Evolutionary conservation across 2,797 vertebrate genomes (phyloP).

Genomic region (Lagorchestes hirsutus): DNA sequence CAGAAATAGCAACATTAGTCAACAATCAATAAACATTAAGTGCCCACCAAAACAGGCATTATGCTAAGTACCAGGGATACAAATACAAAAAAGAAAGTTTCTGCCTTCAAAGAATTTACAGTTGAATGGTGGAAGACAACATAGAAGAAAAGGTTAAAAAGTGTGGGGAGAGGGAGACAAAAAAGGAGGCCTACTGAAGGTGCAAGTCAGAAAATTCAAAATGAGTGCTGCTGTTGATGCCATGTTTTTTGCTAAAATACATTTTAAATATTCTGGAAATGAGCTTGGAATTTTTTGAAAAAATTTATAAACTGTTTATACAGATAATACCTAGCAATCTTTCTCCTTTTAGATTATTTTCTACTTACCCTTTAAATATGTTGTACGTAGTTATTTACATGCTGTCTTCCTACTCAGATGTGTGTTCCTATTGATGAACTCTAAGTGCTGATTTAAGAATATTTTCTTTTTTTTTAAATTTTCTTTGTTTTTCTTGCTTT

Average conservation of each 20-base stretch:
- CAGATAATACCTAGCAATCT: background rate
- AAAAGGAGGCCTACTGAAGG: background rate
- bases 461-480: background rate
- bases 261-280: background rate
- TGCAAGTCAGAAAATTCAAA: background rate
- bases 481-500: background rate
- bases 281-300: background rate
- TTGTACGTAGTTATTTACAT: background rate
- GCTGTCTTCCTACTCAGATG: background rate
- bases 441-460: background rate
- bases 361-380: background rate
- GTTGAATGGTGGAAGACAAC: background rate
- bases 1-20: slow-evolving; percentile 3
- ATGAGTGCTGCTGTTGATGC: background rate
- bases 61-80: background rate
- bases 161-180: background rate
- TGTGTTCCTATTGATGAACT: background rate
- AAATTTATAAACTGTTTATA: background rate
- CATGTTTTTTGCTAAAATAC: background rate
- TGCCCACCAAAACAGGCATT: background rate
- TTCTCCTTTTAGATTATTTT: background rate
- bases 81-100: background rate
- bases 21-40: background rate
- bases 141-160: background rate
- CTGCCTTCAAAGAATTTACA: background rate